Percentiles rank a stretch among this genome's conserved stretches.
Evolutionary conservation across 2,113 vertebrate species (phyloP).

Genomic region (Pipa parva): DNA sequence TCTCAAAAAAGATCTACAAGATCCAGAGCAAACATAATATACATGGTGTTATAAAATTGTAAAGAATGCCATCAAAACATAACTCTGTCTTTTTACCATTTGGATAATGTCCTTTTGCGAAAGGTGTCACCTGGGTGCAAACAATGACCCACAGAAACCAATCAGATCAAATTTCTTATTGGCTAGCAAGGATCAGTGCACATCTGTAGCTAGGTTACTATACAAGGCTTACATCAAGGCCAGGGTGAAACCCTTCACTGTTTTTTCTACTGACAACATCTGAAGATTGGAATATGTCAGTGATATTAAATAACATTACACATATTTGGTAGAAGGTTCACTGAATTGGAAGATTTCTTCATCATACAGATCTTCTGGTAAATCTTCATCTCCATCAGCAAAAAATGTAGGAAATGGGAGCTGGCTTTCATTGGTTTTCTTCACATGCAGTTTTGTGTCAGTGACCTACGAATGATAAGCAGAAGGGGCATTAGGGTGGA

Average conservation of each 20-base stretch:
- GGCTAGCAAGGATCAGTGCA: too few species aligned
- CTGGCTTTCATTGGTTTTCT: conserved; percentile 57
- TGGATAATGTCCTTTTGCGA: too few species aligned
- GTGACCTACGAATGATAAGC: conserved; percentile 63
- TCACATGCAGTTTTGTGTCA: conserved; percentile 68
- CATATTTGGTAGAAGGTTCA: conserved; percentile 66
- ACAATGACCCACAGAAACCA: too few species aligned
- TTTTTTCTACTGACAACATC: neutral
- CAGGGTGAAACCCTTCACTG: too few species aligned
- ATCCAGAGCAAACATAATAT: neutral
- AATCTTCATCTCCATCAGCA: conserved; percentile 76
- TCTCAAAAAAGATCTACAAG: neutral
- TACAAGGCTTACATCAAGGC: too few species aligned
- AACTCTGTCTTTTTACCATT: too few species aligned
- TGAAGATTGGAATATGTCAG: neutral
- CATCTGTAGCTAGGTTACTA: neutral
- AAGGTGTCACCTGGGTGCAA: too few species aligned
- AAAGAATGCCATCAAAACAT: too few species aligned
- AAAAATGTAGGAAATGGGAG: conserved; percentile 91
- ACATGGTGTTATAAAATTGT: neutral
- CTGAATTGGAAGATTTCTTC: conserved; percentile 75
- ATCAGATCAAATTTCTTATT: too few species aligned
- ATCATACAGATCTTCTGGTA: conserved; percentile 86
- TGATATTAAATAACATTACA: conserved; percentile 50
- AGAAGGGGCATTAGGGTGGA: neutral